phyloP scores from a whole-genome alignment of 2,113 vertebrate genomes.

The Takifugu flavidus region DNA sequence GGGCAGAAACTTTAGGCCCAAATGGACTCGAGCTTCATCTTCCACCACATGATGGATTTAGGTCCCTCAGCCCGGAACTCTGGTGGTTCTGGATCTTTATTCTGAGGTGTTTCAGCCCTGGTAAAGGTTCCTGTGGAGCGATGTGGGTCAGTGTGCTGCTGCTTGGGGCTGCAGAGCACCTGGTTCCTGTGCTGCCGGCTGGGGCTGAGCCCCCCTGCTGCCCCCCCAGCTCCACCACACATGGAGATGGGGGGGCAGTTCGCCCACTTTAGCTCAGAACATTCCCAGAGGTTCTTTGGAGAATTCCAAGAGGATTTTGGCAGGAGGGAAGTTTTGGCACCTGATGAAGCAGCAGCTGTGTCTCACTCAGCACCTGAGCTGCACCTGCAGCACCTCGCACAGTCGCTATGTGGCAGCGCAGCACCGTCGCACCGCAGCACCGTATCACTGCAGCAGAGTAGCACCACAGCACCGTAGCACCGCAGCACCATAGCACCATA shows the following conservation, averaged over 20 bases:
- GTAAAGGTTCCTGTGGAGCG: slow-evolving; percentile 40
- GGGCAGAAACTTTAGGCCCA: no score
- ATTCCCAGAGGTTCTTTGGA: neutral
- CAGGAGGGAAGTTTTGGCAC: slow-evolving; percentile 16
- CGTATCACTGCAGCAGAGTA: no score
- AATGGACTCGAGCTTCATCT: no score
- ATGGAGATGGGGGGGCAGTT: no score
- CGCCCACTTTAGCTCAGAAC: neutral
- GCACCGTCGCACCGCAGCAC: no score
- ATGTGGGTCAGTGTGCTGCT: slow-evolving; percentile 71
- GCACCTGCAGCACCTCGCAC: slow-evolving; percentile 29
- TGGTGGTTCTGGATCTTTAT: neutral
- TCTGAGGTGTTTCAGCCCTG: slow-evolving; percentile 1
- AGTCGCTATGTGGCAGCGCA: slow-evolving; percentile 11
- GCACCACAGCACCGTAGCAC: no score
- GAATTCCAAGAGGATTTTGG: slow-evolving; percentile 7
- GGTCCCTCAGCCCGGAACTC: no score
- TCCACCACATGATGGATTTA: no score
- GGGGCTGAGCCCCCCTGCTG: slow-evolving; percentile 29
- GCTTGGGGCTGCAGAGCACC: slow-evolving; percentile 66
- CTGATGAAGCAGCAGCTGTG: slow-evolving; percentile 15
- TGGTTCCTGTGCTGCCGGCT: no score
- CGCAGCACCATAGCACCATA: no score
- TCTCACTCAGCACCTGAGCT: slow-evolving; percentile 38
- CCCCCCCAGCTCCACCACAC: slow-evolving; percentile 5